Percentiles rank a stretch among this genome's conserved stretches.
Evolutionary conservation across 2,888 invertebrate species (phyloP).

Genomic region (Parnassius glacialis): DNA sequence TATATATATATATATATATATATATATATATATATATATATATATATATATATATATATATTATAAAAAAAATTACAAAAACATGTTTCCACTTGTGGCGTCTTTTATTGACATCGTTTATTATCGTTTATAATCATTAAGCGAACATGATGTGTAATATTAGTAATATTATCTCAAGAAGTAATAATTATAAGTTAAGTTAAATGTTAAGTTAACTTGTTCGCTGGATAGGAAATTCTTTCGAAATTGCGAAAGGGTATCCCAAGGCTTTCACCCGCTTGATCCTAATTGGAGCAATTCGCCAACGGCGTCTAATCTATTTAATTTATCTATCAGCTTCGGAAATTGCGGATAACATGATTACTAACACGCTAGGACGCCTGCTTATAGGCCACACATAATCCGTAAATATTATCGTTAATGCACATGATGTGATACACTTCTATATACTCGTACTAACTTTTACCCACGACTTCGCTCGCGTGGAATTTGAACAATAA

Average conservation of each 20-base stretch:
- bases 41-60: too few relatives aligned
- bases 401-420: slow-evolving; percentile 6
- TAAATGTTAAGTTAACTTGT: slow-evolving; percentile 1
- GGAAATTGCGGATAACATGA: slow-evolving; percentile 46
- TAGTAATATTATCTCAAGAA: too few relatives aligned
- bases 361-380: slow-evolving; percentile 33
- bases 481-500: too few relatives aligned
- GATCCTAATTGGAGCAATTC: slow-evolving; percentile 53
- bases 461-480: too few relatives aligned
- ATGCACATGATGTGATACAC: background rate
- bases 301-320: slow-evolving; percentile 57
- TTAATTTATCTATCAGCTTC: slow-evolving; percentile 59
- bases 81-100: background rate
- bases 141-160: too few relatives aligned
- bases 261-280: slow-evolving; percentile 38
- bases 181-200: background rate
- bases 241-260: slow-evolving; percentile 13
- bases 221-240: slow-evolving; percentile 16
- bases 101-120: background rate
- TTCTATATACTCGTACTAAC: too few relatives aligned
- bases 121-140: background rate
- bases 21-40: too few relatives aligned
- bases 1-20: too few relatives aligned
- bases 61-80: too few relatives aligned
- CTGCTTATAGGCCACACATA: slow-evolving; percentile 15